These are phyloP conservation scores for Neotoma lepida DNA, from an alignment of 2,113 vertebrate species.

Conservation along the genomic window DNA sequence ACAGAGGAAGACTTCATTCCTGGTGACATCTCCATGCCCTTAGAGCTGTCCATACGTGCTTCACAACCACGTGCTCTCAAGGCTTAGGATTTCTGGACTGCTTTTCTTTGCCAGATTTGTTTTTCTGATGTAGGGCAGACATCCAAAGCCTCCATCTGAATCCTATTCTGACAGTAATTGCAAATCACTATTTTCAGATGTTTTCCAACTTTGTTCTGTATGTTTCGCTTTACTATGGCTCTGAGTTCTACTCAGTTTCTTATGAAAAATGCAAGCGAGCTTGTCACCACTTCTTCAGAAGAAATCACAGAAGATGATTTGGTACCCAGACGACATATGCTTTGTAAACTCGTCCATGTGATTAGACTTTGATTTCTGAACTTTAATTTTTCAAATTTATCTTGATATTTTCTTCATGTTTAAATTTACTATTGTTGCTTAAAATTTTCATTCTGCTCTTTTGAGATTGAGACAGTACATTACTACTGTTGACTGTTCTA, in stretches of 20 bases:
- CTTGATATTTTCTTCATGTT: constrained; percentile 70
- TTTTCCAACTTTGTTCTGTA: constrained; percentile 84
- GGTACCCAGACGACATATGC: constrained; percentile 26
- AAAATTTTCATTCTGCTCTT: constrained; percentile 51
- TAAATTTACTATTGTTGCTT: neutral
- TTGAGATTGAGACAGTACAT: constrained; percentile 39
- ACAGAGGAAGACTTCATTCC: constrained; percentile 42
- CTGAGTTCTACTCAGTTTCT: constrained; percentile 75
- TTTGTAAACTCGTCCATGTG: constrained; percentile 60
- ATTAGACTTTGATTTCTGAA: constrained; percentile 74
- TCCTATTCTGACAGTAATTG: constrained; percentile 71
- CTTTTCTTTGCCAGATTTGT: constrained; percentile 49
- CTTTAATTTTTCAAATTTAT: constrained; percentile 64
- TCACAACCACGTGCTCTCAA: neutral
- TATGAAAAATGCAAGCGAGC: constrained; percentile 67
- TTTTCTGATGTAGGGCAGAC: constrained; percentile 47
- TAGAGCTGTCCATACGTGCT: neutral
- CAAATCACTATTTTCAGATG: constrained; percentile 65
- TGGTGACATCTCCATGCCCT: constrained; percentile 56
- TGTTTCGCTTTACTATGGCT: constrained; percentile 78
- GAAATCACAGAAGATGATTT: constrained; percentile 63
- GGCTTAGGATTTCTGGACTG: constrained; percentile 56
- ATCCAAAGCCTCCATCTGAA: constrained; percentile 70
- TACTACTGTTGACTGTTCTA: constrained; percentile 34
- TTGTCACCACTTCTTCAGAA: constrained; percentile 69